Evolutionary conservation across 2,797 vertebrate genomes (phyloP).

Genomic region (Decapterus maruadsi): DNA sequence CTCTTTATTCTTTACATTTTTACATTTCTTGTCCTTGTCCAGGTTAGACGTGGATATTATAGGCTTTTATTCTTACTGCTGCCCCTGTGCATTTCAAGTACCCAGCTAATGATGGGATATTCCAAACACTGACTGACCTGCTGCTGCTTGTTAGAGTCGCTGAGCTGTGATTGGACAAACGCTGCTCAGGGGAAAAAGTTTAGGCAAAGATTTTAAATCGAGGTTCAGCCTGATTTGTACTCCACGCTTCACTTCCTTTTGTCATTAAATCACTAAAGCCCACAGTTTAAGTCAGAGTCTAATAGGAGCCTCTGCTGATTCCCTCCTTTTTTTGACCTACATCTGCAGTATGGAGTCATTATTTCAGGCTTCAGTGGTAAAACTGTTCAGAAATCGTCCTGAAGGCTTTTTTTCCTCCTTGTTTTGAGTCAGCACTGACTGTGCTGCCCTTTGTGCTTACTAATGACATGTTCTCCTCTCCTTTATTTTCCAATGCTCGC

Average conservation of each 20-base stretch:
- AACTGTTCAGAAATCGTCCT: slow-evolving; percentile 37
- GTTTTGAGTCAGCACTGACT: slow-evolving; percentile 53
- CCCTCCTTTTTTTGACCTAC: slow-evolving; percentile 57
- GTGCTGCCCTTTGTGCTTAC: slow-evolving; percentile 31
- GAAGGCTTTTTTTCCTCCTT: slow-evolving; percentile 27
- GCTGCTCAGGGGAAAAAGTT: neutral
- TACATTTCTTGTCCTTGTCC: no score
- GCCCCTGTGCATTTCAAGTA: neutral
- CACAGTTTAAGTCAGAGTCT: slow-evolving; percentile 13
- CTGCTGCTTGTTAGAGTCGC: neutral
- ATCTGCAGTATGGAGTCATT: slow-evolving; percentile 53
- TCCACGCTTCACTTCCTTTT: neutral
- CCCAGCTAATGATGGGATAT: neutral
- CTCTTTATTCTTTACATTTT: no score
- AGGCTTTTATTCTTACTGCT: neutral
- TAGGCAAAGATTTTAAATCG: no score
- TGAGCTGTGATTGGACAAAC: neutral
- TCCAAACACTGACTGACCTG: neutral
- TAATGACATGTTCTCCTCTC: slow-evolving; percentile 50
- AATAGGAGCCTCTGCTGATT: slow-evolving; percentile 15
- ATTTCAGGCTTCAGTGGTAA: slow-evolving; percentile 42
- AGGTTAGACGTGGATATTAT: neutral
- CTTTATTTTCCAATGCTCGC: slow-evolving; percentile 12
- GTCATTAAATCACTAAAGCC: slow-evolving; percentile 41
- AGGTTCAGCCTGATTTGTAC: no score